Evolutionary conservation across 23 tunicate species (phyloP), one percentile per base, ranked within the genome.

Genomic region (Botrylloides violaceus): DNA sequence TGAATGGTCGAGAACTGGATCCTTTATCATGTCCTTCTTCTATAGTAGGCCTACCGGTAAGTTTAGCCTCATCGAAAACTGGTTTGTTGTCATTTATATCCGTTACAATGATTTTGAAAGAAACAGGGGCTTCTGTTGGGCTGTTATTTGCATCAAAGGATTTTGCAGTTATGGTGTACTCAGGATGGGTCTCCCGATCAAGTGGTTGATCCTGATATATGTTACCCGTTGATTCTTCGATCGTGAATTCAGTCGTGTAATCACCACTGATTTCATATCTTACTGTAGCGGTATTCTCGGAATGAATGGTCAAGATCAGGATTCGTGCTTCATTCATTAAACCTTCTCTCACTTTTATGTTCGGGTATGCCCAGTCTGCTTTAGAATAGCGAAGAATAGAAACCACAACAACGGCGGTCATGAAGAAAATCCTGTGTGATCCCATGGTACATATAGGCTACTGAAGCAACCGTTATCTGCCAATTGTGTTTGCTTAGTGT

Each of bases 21-120:
- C n/a, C 57, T 43, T 9, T 43, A 43, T 15, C 53, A 22, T 68
- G 43, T 55, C 29, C 26, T 74, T 90, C 97, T 47, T 18, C 58
- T 2, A 83, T 81, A 12, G 55, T 47, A n/a, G n/a, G n/a, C n/a
- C n/a, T n/a, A 33, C 90, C 97, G 18, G 0, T 3, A 33, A 90
- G 35, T 20, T 78, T 36, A 1, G 64, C 5, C 1, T 33, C 28
- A 25, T 66, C 81, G 78, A 90, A 90, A 2, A 73, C 72, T 3
- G 97, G 97, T 4, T 36, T 6, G 32, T 78, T 73, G 59, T 90
- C 97, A 47, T 90, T 90, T 28, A 50, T 56, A 66, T 90, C 97
- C 1, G 23, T 3, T 1, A 90, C 85, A 15, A 7, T 31, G 18
- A 87, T 76, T 28, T 15, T 0, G 33, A 87, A 3, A 4, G 56